These are phyloP conservation scores for Characodon lateralis DNA, from an alignment of 2,797 vertebrate genomes.

Conservation along the genomic window DNA sequence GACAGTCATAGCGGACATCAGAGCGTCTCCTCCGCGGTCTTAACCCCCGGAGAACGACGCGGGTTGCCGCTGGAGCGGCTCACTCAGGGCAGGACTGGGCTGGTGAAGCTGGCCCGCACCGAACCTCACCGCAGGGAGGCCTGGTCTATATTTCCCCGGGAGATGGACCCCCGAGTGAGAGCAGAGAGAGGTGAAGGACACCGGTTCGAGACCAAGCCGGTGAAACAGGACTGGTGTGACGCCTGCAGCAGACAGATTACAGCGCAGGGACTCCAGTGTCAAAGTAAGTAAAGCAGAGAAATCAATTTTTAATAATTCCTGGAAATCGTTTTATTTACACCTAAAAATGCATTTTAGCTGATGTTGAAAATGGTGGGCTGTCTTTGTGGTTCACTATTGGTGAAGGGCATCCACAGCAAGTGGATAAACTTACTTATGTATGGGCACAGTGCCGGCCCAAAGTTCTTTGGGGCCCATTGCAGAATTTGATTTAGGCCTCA, in stretches of 20 bases:
- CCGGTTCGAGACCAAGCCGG: conserved; percentile 75
- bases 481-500: not conserved
- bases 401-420: conserved; percentile 9
- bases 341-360: not conserved
- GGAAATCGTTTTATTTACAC: not conserved
- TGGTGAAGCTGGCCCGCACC: conserved; percentile 78
- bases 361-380: not conserved
- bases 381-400: not conserved
- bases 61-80: conserved; percentile 68
- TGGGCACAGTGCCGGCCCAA: conserved; percentile 11
- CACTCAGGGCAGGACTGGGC: conserved; percentile 78
- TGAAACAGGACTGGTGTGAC: conserved; percentile 88
- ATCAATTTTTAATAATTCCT: not conserved
- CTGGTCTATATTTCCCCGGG: conserved; percentile 88
- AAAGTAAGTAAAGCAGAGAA: conserved; percentile 82
- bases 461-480: not conserved
- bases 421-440: conserved; percentile 11
- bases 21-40: conserved; percentile 20
- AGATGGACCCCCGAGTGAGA: conserved; percentile 81
- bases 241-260: conserved; percentile 85
- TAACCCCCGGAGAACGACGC: conserved; percentile 15
- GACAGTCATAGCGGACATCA: conserved; percentile 20
- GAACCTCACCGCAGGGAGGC: conserved; percentile 85
- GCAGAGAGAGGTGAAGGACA: conserved; percentile 86
- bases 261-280: conserved; percentile 83